Evolutionary conservation across 2,888 invertebrate genomes (phyloP).

Genomic region (Noctua janthe): DNA sequence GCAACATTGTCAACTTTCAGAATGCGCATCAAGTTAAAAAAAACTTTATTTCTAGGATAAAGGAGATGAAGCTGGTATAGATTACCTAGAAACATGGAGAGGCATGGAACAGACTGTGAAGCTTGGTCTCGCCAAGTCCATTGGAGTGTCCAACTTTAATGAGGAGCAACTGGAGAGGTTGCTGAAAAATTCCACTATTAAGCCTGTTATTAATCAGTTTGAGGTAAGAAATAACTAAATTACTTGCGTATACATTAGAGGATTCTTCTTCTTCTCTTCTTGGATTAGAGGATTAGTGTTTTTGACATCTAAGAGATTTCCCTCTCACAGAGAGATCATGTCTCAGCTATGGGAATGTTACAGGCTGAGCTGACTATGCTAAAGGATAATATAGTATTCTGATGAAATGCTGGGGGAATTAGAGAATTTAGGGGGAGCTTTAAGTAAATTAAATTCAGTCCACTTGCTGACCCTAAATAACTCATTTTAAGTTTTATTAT

Average conservation of each 20-base stretch:
- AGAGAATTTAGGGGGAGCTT: too few species aligned
- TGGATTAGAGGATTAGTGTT: too few species aligned
- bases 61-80: constrained; percentile 89
- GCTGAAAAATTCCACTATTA: constrained; percentile 88
- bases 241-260: too few species aligned
- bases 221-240: constrained; percentile 75
- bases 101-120: constrained; percentile 94
- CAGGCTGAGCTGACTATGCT: background rate
- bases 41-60: constrained; percentile 71
- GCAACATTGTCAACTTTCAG: too few species aligned
- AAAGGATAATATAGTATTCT: background rate
- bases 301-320: too few species aligned
- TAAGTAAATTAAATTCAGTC: too few species aligned
- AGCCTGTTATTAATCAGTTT: constrained; percentile 91
- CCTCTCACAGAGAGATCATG: too few species aligned
- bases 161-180: constrained; percentile 92
- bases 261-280: too few species aligned
- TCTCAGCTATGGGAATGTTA: too few species aligned
- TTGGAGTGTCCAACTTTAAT: constrained; percentile 96
- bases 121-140: constrained; percentile 92
- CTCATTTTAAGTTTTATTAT: background rate
- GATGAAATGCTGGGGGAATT: background rate
- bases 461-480: too few species aligned
- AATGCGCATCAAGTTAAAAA: background rate
- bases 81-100: constrained; percentile 93